Evolutionary conservation across 2,797 vertebrate species (phyloP), one percentile per base, ranked within the genome.

Genomic region (Eulemur mongoz): DNA sequence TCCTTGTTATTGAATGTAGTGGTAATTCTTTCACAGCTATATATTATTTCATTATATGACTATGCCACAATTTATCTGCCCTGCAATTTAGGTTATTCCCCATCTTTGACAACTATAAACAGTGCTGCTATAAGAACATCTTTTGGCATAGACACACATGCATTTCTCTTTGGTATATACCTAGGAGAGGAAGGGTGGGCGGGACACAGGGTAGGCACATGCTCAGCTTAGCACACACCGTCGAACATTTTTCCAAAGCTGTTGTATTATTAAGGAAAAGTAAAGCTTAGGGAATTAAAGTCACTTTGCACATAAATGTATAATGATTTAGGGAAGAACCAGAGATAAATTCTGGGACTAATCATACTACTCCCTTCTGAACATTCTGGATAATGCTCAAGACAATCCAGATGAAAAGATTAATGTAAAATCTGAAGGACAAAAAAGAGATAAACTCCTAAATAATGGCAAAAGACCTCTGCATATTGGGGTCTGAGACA

Each of bases 371-470:
- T 25, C 32, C 14, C n/a, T 81, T 81, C 30, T 87, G 38, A 92
- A 59, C 7, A 87, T 12, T 92, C 13, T 20, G 48, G 9, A 80
- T 40, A 94, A 43, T 80, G 7, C 45, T 89, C 32, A 87, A 82
- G 61, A n/a, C 27, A 89, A 90, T 32, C 3, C 30, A 78, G 50
- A 2, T 89, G 43, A 75, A n/a, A 84, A 91, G 38, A 92, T 52
- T 92, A 86, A 79, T 32, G 13, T 61, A 95, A 89, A 91, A 89
- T 22, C 22, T 73, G 35, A 52, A 93, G 9, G 73, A 75, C 1
- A 43, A 97, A 61, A 94, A 92, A 82, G 22, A 72, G 59, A 94
- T 30, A 50, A 93, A 95, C 14, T 72, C 43, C 23, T 81, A 76
- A 45, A 61, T 76, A 87, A 92, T 18, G 10, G 8, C 27, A 69